Percentiles rank a stretch among this genome's conserved stretches.
Evolutionary conservation across 2,888 invertebrate genomes (phyloP).

Genomic region (Stenodema calcarata): DNA sequence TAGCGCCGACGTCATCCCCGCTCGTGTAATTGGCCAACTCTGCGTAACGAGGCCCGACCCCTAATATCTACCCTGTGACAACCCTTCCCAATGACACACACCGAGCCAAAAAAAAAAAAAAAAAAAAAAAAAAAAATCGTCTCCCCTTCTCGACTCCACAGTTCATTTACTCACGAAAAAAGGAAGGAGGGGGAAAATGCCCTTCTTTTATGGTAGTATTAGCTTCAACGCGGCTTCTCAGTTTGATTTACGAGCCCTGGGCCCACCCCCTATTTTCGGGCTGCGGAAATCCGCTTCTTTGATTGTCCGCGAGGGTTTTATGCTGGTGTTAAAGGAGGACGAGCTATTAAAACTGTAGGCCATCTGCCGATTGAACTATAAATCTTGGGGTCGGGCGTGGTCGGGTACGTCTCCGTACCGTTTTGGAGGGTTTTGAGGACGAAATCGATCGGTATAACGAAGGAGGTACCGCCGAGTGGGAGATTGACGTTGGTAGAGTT

Average conservation of each 20-base stretch:
- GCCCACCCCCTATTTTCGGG: background rate
- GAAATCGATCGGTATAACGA: too few species aligned
- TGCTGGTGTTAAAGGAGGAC: background rate
- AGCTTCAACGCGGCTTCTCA: slow-evolving; percentile 23
- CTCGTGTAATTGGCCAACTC: slow-evolving; percentile 26
- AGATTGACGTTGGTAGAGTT: too few species aligned
- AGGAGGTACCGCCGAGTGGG: too few species aligned
- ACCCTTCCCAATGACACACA: slow-evolving; percentile 1
- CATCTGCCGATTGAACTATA: background rate
- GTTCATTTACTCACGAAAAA: slow-evolving; percentile 36
- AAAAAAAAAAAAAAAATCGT: background rate
- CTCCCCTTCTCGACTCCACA: slow-evolving; percentile 14
- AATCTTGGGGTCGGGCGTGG: background rate
- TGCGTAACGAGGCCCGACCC: slow-evolving; percentile 18
- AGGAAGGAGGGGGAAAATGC: background rate
- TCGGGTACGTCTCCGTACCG: background rate
- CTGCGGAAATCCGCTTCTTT: slow-evolving; percentile 11
- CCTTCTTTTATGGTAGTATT: slow-evolving; percentile 27
- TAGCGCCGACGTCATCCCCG: slow-evolving; percentile 26
- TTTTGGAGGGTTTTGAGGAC: background rate
- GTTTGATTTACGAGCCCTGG: slow-evolving; percentile 15
- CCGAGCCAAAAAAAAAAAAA: too few species aligned
- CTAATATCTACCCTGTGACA: background rate
- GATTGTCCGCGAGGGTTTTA: slow-evolving; percentile 4
- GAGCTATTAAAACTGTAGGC: background rate